Evolutionary conservation across 2,797 vertebrate species (phyloP), one percentile per base, ranked within the genome.

Genomic region (Pterois miles): DNA sequence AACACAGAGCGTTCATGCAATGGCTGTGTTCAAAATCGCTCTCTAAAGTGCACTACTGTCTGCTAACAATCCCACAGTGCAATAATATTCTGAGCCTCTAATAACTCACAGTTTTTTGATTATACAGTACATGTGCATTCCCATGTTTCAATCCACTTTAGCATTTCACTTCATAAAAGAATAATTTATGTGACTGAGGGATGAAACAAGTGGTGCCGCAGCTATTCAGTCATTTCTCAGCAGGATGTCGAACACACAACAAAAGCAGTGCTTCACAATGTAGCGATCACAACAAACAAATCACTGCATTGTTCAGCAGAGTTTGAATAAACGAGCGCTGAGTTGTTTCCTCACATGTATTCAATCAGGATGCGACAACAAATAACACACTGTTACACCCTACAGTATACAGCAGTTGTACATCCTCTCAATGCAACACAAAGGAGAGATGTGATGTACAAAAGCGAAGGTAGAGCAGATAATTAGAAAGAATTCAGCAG

Each of bases 401-500:
- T 46, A 1, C 14, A n/a, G 11, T 8, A n/a, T 22, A 29, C 43
- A 16, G 11, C 4, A 11, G 29, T 4, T 23, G 8, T 59, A 27
- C 52, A 50, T 16, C 67, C 40, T 53, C 22, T 74, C 13, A 29
- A 23, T 8, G 60, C 54, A 56, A 16, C 72, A 86, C 68, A 67
- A 67, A 58, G 53, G 60, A 57, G 22, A 50, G 27, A 65, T 12
- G 72, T 13, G 27, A 38, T 25, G 63, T 58, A 75, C 23, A 68
- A 69, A 60, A 66, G 34, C 6, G 25, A 78, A 65, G 56, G 67
- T 58, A 40, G 62, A 64, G 67, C 52, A 18, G 31, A 27, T 78
- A 56, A 80, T 84, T 69, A 74, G 77, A 4, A 7, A 43, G 65
- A 50, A 27, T 64, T 79, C 65, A 40, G 60, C 74, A 71, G 60